Conservation (phyloP, 92 coral and sea anemone species). For the Epizoanthus scotinus region DNA sequence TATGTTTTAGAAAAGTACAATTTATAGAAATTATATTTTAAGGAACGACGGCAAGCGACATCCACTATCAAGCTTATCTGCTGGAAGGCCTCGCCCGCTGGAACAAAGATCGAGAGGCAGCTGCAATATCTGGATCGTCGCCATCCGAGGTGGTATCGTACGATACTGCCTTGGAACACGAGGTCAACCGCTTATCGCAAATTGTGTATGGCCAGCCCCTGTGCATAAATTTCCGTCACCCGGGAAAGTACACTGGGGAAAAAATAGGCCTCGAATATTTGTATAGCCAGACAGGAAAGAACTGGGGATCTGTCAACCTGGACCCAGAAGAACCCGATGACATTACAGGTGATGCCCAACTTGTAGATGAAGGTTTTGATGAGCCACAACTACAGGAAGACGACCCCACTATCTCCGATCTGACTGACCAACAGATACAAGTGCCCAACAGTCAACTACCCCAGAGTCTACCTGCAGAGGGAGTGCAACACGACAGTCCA, state of each 20-base stretch:
- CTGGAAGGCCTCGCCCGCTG: not conserved
- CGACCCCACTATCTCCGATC: slow-evolving; percentile 4
- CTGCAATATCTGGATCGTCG: not conserved
- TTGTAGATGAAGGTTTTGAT: slow-evolving; percentile 38
- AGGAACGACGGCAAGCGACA: slow-evolving; percentile 25
- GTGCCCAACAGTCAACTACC: not conserved
- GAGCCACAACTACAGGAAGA: slow-evolving; percentile 6
- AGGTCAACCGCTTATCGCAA: not conserved
- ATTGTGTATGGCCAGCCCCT: not conserved
- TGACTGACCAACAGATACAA: not conserved
- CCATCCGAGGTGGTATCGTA: not conserved
- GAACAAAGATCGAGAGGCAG: not conserved
- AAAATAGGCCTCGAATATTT: slow-evolving; percentile 34
- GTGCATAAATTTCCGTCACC: not conserved
- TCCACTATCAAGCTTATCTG: slow-evolving; percentile 19
- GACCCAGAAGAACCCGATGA: slow-evolving; percentile 44
- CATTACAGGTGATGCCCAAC: not conserved
- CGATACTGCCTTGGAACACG: not conserved
- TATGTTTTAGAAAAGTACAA: not conserved
- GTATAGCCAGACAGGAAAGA: slow-evolving; percentile 41
- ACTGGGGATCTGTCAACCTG: slow-evolving; percentile 23
- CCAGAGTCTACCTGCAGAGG: not conserved
- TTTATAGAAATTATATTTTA: not conserved
- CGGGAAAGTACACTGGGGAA: slow-evolving; percentile 27
- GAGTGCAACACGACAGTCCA: not conserved